Percentiles rank a stretch among this genome's conserved stretches.
phyloP scores from a whole-genome alignment of 2,888 invertebrate species.

The Limnephilus rhombicus region DNA sequence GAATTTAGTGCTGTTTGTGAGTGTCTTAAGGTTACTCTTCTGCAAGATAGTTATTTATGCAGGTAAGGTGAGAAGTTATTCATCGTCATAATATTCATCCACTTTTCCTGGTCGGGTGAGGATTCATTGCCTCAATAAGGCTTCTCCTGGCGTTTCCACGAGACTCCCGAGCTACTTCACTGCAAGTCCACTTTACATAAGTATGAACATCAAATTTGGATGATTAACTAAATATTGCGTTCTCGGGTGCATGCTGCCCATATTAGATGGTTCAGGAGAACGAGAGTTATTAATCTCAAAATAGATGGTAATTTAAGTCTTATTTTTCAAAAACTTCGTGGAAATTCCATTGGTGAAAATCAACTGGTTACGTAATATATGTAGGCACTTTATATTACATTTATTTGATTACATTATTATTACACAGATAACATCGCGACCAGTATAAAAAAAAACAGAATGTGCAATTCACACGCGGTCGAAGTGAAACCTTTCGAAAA shows the following conservation, averaged over 20 bases:
- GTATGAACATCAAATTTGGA: not conserved
- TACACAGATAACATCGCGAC: too few species aligned
- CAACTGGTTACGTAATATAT: too few species aligned
- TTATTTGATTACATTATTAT: too few species aligned
- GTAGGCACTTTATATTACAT: too few species aligned
- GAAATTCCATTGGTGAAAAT: too few species aligned
- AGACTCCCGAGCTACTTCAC: not conserved
- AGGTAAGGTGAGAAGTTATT: not conserved
- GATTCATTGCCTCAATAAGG: not conserved
- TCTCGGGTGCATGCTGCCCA: not conserved
- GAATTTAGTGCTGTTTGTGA: constrained; percentile 11
- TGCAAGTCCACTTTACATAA: not conserved
- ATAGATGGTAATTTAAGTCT: too few species aligned
- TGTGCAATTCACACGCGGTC: too few species aligned
- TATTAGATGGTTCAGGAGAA: not conserved
- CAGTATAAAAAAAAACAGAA: too few species aligned
- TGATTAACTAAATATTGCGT: not conserved
- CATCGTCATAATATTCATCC: not conserved
- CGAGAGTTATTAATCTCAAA: not conserved
- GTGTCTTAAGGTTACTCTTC: not conserved
- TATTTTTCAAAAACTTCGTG: too few species aligned
- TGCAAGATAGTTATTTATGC: not conserved
- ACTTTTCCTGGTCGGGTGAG: not conserved
- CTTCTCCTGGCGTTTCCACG: not conserved
- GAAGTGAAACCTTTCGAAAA: too few species aligned